Evolutionary conservation across 2,797 vertebrate species (phyloP).

Genomic region (Ptychadena robeensis): DNA sequence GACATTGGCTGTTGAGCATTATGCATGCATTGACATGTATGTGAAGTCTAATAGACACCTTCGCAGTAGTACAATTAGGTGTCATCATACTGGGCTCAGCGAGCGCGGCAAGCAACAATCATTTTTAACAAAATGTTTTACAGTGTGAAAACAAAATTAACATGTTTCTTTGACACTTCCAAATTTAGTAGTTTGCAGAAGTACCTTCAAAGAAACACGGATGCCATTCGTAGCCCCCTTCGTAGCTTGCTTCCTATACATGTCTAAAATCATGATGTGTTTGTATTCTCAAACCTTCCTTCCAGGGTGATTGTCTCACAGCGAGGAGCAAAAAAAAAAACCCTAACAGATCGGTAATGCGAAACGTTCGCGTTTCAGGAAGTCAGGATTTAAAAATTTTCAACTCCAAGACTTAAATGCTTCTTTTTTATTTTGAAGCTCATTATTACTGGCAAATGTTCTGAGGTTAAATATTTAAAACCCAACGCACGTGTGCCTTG

Average conservation of each 20-base stretch:
- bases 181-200: constrained; percentile 30
- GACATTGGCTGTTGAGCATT: background rate
- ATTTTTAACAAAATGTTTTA: constrained; percentile 27
- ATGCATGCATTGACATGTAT: background rate
- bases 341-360: background rate
- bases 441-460: background rate
- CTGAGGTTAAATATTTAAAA: constrained; percentile 22
- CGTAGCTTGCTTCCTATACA: background rate
- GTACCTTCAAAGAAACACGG: constrained; percentile 15
- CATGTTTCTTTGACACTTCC: constrained; percentile 28
- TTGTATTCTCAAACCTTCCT: background rate
- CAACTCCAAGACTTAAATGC: background rate
- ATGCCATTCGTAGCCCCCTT: background rate
- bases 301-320: background rate
- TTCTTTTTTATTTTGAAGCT: background rate
- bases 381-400: background rate
- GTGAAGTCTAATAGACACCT: constrained; percentile 25
- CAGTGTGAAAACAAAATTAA: constrained; percentile 37
- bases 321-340: background rate
- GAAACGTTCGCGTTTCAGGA: background rate
- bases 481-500: background rate
- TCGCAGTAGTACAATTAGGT: background rate
- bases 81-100: background rate
- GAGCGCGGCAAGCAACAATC: constrained; percentile 8
- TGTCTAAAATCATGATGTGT: background rate